These are phyloP conservation scores for Centropyge bicolor DNA, from an alignment of 2,797 vertebrate species.

Conservation along the genomic window DNA sequence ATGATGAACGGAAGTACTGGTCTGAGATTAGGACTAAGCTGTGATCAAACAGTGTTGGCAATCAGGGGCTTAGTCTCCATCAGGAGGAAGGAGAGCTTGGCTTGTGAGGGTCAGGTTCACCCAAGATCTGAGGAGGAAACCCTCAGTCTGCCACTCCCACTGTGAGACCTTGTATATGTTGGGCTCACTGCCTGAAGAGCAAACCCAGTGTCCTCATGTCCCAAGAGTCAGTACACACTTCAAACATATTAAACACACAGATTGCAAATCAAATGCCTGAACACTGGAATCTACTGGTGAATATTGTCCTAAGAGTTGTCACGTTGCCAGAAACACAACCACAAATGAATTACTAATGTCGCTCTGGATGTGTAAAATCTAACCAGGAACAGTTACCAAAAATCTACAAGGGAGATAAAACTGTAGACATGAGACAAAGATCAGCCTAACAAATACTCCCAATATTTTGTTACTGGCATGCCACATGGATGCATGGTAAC, in stretches of 20 bases:
- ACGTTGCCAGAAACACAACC: neutral
- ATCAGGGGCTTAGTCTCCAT: conserved; percentile 31
- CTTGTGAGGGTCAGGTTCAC: conserved; percentile 14
- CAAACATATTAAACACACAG: neutral
- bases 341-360: neutral
- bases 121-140: conserved; percentile 33
- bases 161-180: neutral
- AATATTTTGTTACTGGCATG: neutral
- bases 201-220: neutral
- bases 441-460: neutral
- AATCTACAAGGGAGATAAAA: neutral
- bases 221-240: neutral
- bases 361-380: neutral
- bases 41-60: conserved; percentile 64
- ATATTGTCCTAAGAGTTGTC: neutral
- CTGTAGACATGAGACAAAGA: neutral
- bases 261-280: neutral
- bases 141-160: conserved; percentile 3
- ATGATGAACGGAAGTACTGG: conserved; percentile 20
- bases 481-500: too few relatives aligned
- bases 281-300: neutral
- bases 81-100: neutral
- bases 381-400: neutral
- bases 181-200: neutral
- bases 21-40: conserved; percentile 50